A percentile compares a stretch with the other conserved stretches of the same genome.
Evolutionary conservation across 2,797 vertebrate genomes (phyloP).

Genomic region (Chiloscyllium punctatum): DNA sequence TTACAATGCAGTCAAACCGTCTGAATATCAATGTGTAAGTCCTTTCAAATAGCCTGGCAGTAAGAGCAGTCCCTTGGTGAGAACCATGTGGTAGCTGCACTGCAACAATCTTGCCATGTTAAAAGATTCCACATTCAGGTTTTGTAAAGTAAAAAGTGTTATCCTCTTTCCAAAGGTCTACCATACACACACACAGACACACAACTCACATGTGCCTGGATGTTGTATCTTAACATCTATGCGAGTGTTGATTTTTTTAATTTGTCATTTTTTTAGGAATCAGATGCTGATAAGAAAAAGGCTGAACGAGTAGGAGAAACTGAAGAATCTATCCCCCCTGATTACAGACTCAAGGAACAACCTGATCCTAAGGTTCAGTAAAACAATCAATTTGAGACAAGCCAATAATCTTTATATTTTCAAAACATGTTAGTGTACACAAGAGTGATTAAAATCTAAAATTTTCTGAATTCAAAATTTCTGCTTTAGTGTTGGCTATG

Average conservation of each 20-base stretch:
- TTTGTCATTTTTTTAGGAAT: slow-evolving; percentile 45
- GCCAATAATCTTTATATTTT: neutral
- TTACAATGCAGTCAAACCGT: too few relatives aligned
- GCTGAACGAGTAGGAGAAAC: slow-evolving; percentile 54
- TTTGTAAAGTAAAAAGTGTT: too few relatives aligned
- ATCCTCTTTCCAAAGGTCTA: too few relatives aligned
- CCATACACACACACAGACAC: too few relatives aligned
- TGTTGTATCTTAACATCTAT: neutral
- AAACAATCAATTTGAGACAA: neutral
- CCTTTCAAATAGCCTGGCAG: too few relatives aligned
- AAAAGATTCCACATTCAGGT: too few relatives aligned
- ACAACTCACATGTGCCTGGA: neutral
- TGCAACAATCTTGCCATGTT: too few relatives aligned
- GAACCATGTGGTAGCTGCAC: too few relatives aligned
- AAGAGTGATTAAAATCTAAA: neutral
- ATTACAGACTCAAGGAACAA: slow-evolving; percentile 52
- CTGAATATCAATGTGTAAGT: too few relatives aligned
- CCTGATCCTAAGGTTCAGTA: slow-evolving; percentile 1
- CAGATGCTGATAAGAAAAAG: slow-evolving; percentile 57
- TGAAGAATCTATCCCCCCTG: slow-evolving; percentile 55
- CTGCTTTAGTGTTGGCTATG: neutral
- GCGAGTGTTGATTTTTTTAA: neutral
- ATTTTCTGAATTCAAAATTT: neutral
- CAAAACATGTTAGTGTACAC: neutral
- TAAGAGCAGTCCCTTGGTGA: too few relatives aligned